A percentile compares a stretch with the other conserved stretches of the same genome.
These are phyloP conservation scores for Nineta flava DNA, from an alignment of 2,888 invertebrate species.

Conservation along the genomic window DNA sequence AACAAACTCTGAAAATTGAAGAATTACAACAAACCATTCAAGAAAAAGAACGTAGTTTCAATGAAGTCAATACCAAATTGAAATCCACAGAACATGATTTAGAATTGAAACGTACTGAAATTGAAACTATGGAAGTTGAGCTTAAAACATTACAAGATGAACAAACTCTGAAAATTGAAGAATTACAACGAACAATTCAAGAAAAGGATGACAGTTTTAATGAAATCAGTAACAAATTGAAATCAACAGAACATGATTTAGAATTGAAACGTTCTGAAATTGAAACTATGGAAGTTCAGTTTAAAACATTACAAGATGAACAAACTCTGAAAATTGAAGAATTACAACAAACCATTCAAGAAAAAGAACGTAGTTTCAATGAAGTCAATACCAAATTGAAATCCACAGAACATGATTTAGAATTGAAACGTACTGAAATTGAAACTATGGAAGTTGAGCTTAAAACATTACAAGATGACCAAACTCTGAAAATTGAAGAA, in stretches of 20 bases:
- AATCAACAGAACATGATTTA: too few species aligned
- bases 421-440: conserved; percentile 1
- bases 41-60: not conserved
- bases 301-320: too few species aligned
- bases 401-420: conserved; percentile 1
- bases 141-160: too few species aligned
- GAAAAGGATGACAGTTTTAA: too few species aligned
- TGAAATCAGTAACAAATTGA: too few species aligned
- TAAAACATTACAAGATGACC: too few species aligned
- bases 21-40: not conserved
- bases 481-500: too few species aligned
- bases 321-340: not conserved
- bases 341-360: not conserved
- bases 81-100: not conserved
- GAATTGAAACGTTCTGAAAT: not conserved
- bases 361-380: not conserved
- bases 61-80: not conserved
- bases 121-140: too few species aligned
- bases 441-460: too few species aligned
- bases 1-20: not conserved
- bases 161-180: too few species aligned
- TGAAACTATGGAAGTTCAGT: not conserved
- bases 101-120: conserved; percentile 7
- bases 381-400: not conserved
- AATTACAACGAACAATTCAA: too few species aligned